A percentile compares a stretch with the other conserved stretches of the same genome.
Evolutionary conservation across 2,113 vertebrate genomes (phyloP).

Genomic region (Urocynchramus pylzowi): DNA sequence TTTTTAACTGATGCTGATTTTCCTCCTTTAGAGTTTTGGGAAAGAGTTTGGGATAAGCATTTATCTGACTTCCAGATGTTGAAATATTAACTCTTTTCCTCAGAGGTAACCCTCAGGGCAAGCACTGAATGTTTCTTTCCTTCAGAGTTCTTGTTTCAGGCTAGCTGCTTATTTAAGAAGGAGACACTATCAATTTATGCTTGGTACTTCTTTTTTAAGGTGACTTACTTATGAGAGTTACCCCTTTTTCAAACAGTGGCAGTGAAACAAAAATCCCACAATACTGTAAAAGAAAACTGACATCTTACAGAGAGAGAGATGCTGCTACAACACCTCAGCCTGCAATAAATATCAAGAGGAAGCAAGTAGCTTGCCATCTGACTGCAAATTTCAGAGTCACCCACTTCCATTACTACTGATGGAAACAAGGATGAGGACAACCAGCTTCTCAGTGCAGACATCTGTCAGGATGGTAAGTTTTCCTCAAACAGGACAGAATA

Average conservation of each 20-base stretch:
- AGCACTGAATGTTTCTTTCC: not conserved
- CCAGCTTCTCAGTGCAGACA: not conserved
- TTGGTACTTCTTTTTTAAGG: conserved; percentile 1
- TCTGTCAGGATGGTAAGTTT: not conserved
- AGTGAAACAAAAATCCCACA: not conserved
- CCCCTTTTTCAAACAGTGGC: not conserved
- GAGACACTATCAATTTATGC: conserved; percentile 36
- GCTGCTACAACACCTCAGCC: not conserved
- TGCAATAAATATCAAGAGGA: not conserved
- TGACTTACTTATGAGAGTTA: not conserved
- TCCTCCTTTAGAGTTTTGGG: not conserved
- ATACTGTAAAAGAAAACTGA: not conserved
- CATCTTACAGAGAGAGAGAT: not conserved
- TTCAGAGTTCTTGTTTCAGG: conserved; percentile 20
- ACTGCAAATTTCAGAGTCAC: not conserved
- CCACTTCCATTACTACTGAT: not conserved
- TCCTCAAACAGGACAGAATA: not conserved
- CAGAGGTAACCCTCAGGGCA: not conserved
- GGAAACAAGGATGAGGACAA: not conserved
- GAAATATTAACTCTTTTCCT: not conserved
- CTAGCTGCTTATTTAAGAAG: not conserved
- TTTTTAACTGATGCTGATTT: not conserved
- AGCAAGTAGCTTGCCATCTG: not conserved
- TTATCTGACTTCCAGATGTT: not conserved
- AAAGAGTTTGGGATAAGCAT: not conserved